Evolutionary conservation across 2,113 vertebrate species (phyloP), one percentile per base, ranked within the genome.

Genomic region (Enhydra lutris): DNA sequence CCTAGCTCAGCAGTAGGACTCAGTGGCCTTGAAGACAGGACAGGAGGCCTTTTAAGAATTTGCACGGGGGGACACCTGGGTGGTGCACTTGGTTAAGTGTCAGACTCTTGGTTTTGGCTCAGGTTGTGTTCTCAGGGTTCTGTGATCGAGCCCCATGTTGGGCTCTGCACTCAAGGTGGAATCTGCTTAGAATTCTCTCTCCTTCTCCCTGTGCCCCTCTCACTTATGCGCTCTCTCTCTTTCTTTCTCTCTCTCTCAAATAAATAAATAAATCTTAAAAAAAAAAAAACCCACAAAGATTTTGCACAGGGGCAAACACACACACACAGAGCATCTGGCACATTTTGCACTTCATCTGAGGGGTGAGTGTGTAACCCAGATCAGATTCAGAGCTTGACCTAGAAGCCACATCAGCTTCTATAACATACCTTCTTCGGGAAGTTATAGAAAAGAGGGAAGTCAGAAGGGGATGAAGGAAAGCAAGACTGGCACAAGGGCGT

Each of bases 231-330:
- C 24, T 6, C 29, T 10, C 71, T 42, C 5, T 3, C 13, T 1
- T 13, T 18, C 45, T 9, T 10, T 2, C 45, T 47, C 55, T 17
- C 73, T 76, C 73, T 76, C 42, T 76, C 39, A 74, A 45, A 76
- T 45, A 78, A 76, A 76, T 45, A 65, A 65, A 67, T 34, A 65
- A 31, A 65, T 34, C 14, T n/a, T 20, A 4, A 69, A 69, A 69
- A n/a, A 69, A n/a, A 34, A 34, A 34, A 34, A 26, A 29, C 42
- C 42, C 42, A 42, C 6, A 74, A 74, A 31, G 55, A 85, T 65
- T 42, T 31, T 79, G 65, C 1, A 12, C 14, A 6, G 6, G 26
- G 14, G 9, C 4, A 0, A 24, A 26, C 24, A 9, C 18, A 5
- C 36, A 4, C 57, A 31, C 52, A 34, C 34, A 24, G 45, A 45